Conservation (phyloP, 30 jellyfish, hydroid and myxozoan genomes). For the Clytia hemisphaerica region DNA sequence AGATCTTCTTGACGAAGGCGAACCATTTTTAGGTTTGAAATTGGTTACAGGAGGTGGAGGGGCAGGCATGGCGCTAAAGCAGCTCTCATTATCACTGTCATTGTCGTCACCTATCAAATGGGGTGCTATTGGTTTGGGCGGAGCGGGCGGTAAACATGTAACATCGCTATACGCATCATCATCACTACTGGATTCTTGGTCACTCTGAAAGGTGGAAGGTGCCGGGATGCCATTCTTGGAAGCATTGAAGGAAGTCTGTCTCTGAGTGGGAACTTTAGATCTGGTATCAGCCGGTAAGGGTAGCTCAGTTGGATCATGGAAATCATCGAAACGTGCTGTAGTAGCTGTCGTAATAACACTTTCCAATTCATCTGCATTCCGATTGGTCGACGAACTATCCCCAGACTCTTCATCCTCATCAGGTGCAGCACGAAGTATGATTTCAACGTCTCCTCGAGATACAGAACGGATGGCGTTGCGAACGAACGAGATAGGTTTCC, state of each 20-base stretch:
- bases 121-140: constrained; percentile 63
- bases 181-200: neutral
- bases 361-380: neutral
- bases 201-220: neutral
- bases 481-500: constrained; percentile 85
- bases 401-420: constrained; percentile 22
- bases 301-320: constrained; percentile 44
- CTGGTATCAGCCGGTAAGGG: constrained; percentile 47
- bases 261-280: constrained; percentile 40
- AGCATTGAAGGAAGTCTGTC: constrained; percentile 47
- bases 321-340: too few relatives aligned
- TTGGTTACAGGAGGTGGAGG: constrained; percentile 70
- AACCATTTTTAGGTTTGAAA: neutral
- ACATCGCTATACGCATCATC: constrained; percentile 66
- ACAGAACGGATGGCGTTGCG: constrained; percentile 53
- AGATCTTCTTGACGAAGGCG: neutral
- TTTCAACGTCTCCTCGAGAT: constrained; percentile 83
- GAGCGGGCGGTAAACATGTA: constrained; percentile 90
- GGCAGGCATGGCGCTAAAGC: constrained; percentile 85
- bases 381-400: constrained; percentile 18
- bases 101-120: constrained; percentile 1
- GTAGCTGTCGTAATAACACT: neutral
- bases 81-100: constrained; percentile 75
- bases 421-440: constrained; percentile 53
- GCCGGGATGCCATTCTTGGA: neutral